Evolutionary conservation across 2,888 invertebrate genomes (phyloP).

Genomic region (Caenorhabditis imperialis): DNA sequence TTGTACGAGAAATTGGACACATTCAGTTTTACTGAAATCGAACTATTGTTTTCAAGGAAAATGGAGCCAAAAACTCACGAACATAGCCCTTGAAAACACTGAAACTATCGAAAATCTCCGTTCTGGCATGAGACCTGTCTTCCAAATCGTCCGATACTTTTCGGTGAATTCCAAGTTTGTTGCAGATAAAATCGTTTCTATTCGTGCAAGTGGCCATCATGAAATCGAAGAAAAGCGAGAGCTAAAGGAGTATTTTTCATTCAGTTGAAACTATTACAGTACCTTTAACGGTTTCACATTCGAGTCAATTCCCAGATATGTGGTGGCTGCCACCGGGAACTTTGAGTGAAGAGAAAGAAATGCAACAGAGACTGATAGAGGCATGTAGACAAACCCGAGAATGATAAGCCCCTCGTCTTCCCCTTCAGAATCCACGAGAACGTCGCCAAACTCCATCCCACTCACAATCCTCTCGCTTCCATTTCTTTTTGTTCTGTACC

Average conservation of each 20-base stretch:
- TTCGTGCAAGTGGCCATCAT: slow-evolving; percentile 79
- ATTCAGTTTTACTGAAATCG: no score
- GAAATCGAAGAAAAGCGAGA: slow-evolving; percentile 81
- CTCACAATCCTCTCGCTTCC: not conserved
- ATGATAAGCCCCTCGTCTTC: slow-evolving; percentile 10
- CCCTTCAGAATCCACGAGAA: not conserved
- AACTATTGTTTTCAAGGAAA: no score
- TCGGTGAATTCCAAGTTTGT: slow-evolving; percentile 77
- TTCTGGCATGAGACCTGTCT: slow-evolving; percentile 21
- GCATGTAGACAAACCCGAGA: slow-evolving; percentile 79
- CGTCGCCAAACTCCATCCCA: slow-evolving; percentile 40
- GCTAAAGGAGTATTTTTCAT: slow-evolving; percentile 74
- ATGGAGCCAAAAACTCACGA: no score
- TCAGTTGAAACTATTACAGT: not conserved
- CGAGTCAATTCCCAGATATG: slow-evolving; percentile 81
- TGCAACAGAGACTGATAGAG: slow-evolving; percentile 78
- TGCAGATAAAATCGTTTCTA: slow-evolving; percentile 74
- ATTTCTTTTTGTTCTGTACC: slow-evolving; percentile 10
- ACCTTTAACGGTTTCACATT: slow-evolving; percentile 76
- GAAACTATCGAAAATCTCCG: slow-evolving; percentile 41
- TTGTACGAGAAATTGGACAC: not conserved
- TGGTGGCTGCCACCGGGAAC: slow-evolving; percentile 80
- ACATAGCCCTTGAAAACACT: not conserved
- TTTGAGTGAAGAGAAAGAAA: slow-evolving; percentile 79
- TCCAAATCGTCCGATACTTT: slow-evolving; percentile 22